A percentile compares a stretch with the other conserved stretches of the same genome.
These are phyloP conservation scores for Hedya salicella DNA, from an alignment of 2,888 invertebrate genomes.

Conservation along the genomic window DNA sequence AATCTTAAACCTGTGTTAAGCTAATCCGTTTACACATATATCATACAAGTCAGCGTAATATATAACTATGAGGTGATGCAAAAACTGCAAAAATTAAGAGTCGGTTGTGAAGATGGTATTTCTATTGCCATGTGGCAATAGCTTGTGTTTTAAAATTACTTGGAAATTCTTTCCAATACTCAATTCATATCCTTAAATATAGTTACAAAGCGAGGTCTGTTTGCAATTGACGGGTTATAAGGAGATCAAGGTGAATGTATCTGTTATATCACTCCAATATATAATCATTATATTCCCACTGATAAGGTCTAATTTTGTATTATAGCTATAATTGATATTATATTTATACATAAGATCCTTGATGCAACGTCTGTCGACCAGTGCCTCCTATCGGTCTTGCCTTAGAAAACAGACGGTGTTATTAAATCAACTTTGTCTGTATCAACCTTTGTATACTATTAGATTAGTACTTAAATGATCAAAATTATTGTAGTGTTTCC, in stretches of 20 bases:
- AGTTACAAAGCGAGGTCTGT: not conserved
- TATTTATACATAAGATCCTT: slow-evolving; percentile 1
- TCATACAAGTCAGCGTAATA: slow-evolving; percentile 9
- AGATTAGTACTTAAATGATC: slow-evolving; percentile 25
- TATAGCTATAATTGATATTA: slow-evolving; percentile 4
- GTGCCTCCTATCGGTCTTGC: slow-evolving; percentile 68
- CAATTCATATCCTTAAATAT: not conserved
- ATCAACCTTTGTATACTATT: slow-evolving; percentile 36
- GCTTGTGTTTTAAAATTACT: not conserved
- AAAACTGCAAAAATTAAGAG: slow-evolving; percentile 2
- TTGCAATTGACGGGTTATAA: not conserved
- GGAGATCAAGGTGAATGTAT: slow-evolving; percentile 24
- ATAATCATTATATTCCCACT: slow-evolving; percentile 11
- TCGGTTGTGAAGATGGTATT: slow-evolving; percentile 17
- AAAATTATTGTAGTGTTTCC: slow-evolving; percentile 5
- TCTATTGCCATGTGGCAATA: not conserved
- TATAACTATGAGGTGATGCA: not conserved
- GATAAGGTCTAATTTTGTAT: slow-evolving; percentile 20
- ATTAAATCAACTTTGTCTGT: slow-evolving; percentile 9
- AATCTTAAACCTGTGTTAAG: slow-evolving; percentile 11
- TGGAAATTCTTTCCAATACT: not conserved
- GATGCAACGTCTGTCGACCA: slow-evolving; percentile 40
- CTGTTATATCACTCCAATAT: not conserved
- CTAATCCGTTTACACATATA: slow-evolving; percentile 3
- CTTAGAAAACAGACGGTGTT: slow-evolving; percentile 53